A percentile compares a stretch with the other conserved stretches of the same genome.
phyloP scores from a whole-genome alignment of 2,113 vertebrate species.

The Brachionichthys hirsutus region DNA sequence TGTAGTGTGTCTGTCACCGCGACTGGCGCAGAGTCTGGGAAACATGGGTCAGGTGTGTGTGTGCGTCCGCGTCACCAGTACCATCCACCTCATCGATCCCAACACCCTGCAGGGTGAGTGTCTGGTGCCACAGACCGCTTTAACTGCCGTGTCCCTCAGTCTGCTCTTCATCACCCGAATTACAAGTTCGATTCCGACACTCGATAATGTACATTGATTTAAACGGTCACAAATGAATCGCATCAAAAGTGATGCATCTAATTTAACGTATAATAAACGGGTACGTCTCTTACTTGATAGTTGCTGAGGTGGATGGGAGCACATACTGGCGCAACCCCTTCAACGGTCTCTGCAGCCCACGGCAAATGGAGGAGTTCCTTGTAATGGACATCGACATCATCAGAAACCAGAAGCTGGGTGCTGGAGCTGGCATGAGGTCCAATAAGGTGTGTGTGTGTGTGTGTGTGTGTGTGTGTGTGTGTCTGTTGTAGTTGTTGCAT shows the following conservation, averaged over 20 bases:
- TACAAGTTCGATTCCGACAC: no score
- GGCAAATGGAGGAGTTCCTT: constrained; percentile 93
- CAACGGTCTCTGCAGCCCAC: constrained; percentile 86
- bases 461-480: background rate
- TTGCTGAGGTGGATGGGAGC: constrained; percentile 90
- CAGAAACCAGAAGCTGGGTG: constrained; percentile 79
- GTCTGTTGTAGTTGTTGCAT: constrained; percentile 24
- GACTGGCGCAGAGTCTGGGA: constrained; percentile 91
- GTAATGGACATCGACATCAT: constrained; percentile 87
- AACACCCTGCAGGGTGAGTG: constrained; percentile 90
- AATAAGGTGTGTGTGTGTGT: constrained; percentile 82
- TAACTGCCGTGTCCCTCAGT: background rate
- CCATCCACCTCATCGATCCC: constrained; percentile 94
- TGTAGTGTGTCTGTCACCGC: constrained; percentile 92
- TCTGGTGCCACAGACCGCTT: background rate
- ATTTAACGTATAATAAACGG: background rate
- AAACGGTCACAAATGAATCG: no score
- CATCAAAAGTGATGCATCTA: no score
- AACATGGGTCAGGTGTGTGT: constrained; percentile 97
- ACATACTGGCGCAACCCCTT: constrained; percentile 95
- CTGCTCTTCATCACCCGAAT: no score
- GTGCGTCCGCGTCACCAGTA: constrained; percentile 88
- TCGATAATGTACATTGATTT: constrained; percentile 10
- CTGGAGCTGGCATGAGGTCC: constrained; percentile 88
- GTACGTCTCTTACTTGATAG: constrained; percentile 60